A percentile compares a stretch with the other conserved stretches of the same genome.
Conservation (phyloP, 2,888 invertebrate species). For the Caenorhabditis parvicauda region DNA sequence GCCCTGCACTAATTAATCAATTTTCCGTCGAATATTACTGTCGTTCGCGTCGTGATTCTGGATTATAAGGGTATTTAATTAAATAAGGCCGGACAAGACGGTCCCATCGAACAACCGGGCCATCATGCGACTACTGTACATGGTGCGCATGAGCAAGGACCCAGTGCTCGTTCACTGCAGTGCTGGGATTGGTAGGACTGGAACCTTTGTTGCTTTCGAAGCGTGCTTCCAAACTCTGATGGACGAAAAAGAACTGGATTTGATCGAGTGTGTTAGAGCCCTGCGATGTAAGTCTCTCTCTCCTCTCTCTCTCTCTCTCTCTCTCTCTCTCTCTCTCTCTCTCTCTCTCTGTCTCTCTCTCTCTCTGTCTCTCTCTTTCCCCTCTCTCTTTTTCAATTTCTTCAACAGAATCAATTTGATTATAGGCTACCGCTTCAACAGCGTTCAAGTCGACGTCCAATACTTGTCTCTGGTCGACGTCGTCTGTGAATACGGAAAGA, state of each 20-base stretch:
- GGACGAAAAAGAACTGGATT: conserved; percentile 22
- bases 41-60: too few relatives aligned
- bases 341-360: not conserved
- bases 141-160: conserved; percentile 12
- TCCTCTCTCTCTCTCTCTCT: not conserved
- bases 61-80: too few relatives aligned
- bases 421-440: conserved; percentile 20
- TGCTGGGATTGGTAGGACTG: conserved; percentile 27
- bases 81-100: conserved; percentile 21
- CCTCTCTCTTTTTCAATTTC: not conserved
- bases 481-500: conserved; percentile 20
- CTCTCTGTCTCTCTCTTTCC: not conserved
- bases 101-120: conserved; percentile 16
- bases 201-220: conserved; percentile 26
- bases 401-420: not conserved
- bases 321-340: not conserved
- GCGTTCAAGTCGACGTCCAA: conserved; percentile 29
- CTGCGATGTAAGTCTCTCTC: conserved; percentile 16
- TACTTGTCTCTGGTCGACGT: conserved; percentile 26
- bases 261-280: conserved; percentile 11
- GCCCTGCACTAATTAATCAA: too few relatives aligned
- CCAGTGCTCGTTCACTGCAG: conserved; percentile 23
- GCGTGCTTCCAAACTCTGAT: conserved; percentile 20
- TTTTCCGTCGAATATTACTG: too few relatives aligned
- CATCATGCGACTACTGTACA: conserved; percentile 26